Percentiles rank a stretch among this genome's conserved stretches.
phyloP scores from a whole-genome alignment of 2,888 invertebrate species.

The Crocallis elinguaria region DNA sequence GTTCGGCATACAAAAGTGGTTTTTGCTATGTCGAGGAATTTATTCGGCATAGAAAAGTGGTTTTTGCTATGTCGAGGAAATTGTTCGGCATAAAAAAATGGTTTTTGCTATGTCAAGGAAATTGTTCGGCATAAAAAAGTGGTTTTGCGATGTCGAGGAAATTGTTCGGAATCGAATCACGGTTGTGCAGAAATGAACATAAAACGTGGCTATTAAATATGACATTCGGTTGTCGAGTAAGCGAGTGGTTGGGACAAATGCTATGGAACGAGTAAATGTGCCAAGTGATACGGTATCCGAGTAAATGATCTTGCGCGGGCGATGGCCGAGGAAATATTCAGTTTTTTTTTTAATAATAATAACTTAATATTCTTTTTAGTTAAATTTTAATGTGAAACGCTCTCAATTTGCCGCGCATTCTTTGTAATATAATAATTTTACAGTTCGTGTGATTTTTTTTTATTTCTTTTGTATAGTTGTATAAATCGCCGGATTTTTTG shows the following conservation, averaged over 20 bases:
- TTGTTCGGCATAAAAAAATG: too few relatives aligned
- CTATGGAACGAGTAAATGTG: constrained; percentile 22
- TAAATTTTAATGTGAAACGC: constrained; percentile 41
- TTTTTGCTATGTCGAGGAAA: constrained; percentile 7
- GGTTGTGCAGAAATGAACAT: constrained; percentile 16
- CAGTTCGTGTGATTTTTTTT: constrained; percentile 48
- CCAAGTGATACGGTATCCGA: constrained; percentile 22
- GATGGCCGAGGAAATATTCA: neutral
- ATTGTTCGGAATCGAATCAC: constrained; percentile 11
- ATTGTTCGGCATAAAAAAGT: too few relatives aligned
- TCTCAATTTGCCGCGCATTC: constrained; percentile 38
- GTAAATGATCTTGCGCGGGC: constrained; percentile 3
- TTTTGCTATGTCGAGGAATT: too few relatives aligned
- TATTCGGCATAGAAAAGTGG: too few relatives aligned
- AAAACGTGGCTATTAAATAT: neutral
- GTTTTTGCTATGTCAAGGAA: neutral
- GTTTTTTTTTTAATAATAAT: constrained; percentile 3
- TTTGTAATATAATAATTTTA: constrained; percentile 50
- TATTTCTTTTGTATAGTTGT: constrained; percentile 41
- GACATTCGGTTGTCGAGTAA: neutral
- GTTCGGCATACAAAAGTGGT: too few relatives aligned
- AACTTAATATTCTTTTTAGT: constrained; percentile 33
- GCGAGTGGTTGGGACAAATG: neutral
- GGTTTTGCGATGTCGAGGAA: too few relatives aligned
- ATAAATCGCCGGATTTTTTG: constrained; percentile 24